A percentile compares a stretch with the other conserved stretches of the same genome.
These are phyloP conservation scores for Pseudonaja textilis DNA, from an alignment of 2,113 vertebrate genomes.

Conservation along the genomic window DNA sequence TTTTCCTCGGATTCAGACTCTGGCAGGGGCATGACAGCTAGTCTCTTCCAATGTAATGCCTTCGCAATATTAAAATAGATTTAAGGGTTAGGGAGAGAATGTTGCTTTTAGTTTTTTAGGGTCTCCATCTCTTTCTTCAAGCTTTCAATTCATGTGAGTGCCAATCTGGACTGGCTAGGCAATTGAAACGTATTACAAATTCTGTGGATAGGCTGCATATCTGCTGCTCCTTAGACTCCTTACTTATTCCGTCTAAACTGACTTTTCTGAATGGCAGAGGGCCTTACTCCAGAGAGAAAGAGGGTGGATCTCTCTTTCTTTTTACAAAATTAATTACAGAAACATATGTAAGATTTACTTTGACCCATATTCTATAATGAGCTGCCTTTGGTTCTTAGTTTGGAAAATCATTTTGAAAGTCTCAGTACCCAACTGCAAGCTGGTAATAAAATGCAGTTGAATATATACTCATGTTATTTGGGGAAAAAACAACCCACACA, in stretches of 20 bases:
- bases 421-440: not conserved
- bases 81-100: not conserved
- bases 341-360: not conserved
- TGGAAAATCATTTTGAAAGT: not conserved
- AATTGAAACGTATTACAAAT: not conserved
- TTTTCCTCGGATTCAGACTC: too few species aligned
- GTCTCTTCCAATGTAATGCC: not conserved
- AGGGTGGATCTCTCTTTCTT: not conserved
- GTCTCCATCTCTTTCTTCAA: not conserved
- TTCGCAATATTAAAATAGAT: not conserved
- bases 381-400: not conserved
- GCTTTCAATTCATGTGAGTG: not conserved
- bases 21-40: too few species aligned
- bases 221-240: not conserved
- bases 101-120: not conserved
- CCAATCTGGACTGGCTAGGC: not conserved
- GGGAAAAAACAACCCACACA: not conserved
- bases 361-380: not conserved
- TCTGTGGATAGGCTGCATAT: not conserved
- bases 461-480: not conserved
- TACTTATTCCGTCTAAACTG: not conserved
- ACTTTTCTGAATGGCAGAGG: not conserved
- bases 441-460: not conserved
- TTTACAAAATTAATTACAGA: not conserved
- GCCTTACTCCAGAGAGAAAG: not conserved